phyloP scores from a whole-genome alignment of 1,140 invertebrate genomes.

The Amyelois transitella region DNA sequence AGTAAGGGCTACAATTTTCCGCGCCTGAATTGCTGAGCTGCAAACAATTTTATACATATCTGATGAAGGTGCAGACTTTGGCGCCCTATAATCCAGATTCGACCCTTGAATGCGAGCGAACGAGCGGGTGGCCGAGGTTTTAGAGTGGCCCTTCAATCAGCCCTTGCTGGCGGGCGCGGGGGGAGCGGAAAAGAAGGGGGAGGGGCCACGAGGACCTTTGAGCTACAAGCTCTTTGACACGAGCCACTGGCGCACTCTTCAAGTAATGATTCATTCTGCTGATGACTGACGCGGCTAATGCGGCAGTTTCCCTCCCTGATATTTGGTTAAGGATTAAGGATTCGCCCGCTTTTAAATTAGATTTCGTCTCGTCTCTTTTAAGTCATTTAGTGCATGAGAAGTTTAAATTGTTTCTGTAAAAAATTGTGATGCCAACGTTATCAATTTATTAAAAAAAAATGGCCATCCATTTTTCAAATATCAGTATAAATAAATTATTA shows the following conservation, averaged over 20 bases:
- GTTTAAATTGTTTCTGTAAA: conserved; percentile 3
- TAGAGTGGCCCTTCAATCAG: conserved; percentile 72
- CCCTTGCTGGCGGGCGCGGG: conserved; percentile 61
- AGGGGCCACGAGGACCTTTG: conserved; percentile 58
- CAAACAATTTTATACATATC: conserved; percentile 68
- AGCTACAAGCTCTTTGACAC: conserved; percentile 71
- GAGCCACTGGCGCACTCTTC: conserved; percentile 71
- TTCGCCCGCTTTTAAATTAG: conserved; percentile 27
- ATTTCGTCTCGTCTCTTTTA: conserved; percentile 24
- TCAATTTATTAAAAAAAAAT: conserved; percentile 3
- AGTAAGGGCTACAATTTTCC: conserved; percentile 49
- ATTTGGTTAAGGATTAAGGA: conserved; percentile 59
- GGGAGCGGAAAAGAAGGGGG: conserved; percentile 20
- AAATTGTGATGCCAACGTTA: conserved; percentile 11
- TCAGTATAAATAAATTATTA: no score
- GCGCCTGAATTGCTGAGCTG: conserved; percentile 50
- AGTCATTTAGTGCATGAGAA: conserved; percentile 9
- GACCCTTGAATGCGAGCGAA: conserved; percentile 70
- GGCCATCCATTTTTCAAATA: no score
- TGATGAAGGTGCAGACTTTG: conserved; percentile 68
- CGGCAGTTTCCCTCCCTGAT: conserved; percentile 45
- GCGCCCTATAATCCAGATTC: conserved; percentile 71
- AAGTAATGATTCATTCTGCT: conserved; percentile 74
- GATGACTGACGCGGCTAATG: conserved; percentile 70
- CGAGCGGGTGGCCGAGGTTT: conserved; percentile 68